Evolutionary conservation across 2,888 invertebrate genomes (phyloP).

Genomic region (Neoitamus cyanurus): DNA sequence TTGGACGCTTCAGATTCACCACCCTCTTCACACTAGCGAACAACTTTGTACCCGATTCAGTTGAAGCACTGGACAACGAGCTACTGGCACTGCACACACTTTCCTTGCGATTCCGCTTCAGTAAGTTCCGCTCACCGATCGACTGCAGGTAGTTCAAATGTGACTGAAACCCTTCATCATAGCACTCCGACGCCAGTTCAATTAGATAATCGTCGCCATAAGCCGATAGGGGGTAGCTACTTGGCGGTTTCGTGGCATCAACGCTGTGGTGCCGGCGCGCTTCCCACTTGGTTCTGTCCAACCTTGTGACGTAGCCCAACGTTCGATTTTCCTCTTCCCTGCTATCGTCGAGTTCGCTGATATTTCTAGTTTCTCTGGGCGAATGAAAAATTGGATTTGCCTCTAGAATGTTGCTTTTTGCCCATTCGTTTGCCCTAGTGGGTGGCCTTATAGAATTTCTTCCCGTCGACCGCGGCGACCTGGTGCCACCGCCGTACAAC

Average conservation of each 20-base stretch:
- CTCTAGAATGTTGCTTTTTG: not conserved
- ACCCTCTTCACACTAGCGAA: constrained; percentile 25
- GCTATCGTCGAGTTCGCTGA: not conserved
- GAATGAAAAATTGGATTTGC: constrained; percentile 33
- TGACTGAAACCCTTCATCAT: constrained; percentile 62
- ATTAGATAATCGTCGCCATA: constrained; percentile 41
- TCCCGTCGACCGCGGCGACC: not conserved
- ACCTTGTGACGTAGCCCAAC: constrained; percentile 6
- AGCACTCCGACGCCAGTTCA: constrained; percentile 62
- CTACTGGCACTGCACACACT: constrained; percentile 18
- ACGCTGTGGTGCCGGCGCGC: not conserved
- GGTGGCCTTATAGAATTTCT: not conserved
- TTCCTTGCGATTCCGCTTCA: constrained; percentile 51
- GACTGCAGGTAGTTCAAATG: constrained; percentile 64
- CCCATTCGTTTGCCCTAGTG: not conserved
- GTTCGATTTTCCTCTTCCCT: not conserved
- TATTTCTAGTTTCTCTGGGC: constrained; percentile 2
- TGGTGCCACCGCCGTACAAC: not conserved
- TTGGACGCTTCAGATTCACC: constrained; percentile 43
- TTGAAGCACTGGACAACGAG: constrained; percentile 2
- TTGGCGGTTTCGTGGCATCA: not conserved
- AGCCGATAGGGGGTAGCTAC: not conserved
- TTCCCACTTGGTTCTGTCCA: not conserved
- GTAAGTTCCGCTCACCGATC: constrained; percentile 60
- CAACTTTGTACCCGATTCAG: not conserved